Base-by-base conservation (phyloP, 1,140 invertebrate species). In the Leptinotarsa lineolata region DNA sequence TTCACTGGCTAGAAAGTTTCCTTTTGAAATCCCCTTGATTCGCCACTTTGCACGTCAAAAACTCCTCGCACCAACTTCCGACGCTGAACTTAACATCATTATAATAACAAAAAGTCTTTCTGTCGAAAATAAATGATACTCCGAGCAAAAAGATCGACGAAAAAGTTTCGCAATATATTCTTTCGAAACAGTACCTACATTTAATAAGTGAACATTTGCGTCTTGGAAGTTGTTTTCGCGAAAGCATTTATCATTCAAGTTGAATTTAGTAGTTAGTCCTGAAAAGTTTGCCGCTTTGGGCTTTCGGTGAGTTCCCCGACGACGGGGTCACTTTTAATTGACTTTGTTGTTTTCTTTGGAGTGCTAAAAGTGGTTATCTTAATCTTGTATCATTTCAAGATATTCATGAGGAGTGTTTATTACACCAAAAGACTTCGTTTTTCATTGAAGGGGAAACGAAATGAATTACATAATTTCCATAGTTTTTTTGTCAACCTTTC, bases 181-280 rank as follows among this genome's bases (percentile, higher is more conserved):
- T 68, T 68, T 54, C 18, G 44, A 68, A 68, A 68, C 67, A 68
- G 67, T 68, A 45, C 45, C 67, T 45, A 54, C 67, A 68, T 68
- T 68, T 68, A 68, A 68, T 68, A 68, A 68, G 67, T 68, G 67
- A 58, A 20, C 44, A 68, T 68, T 68, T 58, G 67, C 67, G 44
- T 68, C 67, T 68, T 18, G 44, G 48, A 68, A 68, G 67, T 58
- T 68, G 48, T 68, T 54, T 68, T 15, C n/a, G 16, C 44, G 44
- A 45, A 8, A 68, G 20, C 67, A 68, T 68, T 68, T 58, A 68
- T 68, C 67, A 68, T 68, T 68, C 67, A 68, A 68, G 67, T 68
- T 68, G 21, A 68, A 68, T 68, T 68, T 68, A 68, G 67, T 68
- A 68, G 67, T 68, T 68, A 68, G 67, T 68, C 67, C 16, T 39